These are phyloP conservation scores for Catharus ustulatus DNA, from an alignment of 2,797 vertebrate species.

Conservation along the genomic window DNA sequence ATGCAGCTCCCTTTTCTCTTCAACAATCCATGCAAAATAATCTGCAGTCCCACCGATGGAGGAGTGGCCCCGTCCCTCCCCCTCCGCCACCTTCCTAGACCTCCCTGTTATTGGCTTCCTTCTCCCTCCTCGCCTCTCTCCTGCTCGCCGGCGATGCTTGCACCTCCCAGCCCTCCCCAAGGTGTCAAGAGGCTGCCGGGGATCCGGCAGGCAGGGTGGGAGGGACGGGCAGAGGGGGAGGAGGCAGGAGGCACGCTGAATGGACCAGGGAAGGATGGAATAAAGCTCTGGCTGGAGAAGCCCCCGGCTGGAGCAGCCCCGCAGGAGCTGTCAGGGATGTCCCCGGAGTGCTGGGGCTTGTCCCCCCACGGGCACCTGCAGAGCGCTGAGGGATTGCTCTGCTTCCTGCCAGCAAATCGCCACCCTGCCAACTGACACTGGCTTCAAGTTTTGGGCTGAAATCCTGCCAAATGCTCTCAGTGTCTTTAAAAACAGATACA, in stretches of 20 bases:
- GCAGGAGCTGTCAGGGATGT: background rate
- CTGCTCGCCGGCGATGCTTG: slow-evolving; percentile 35
- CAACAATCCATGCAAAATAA: slow-evolving; percentile 79
- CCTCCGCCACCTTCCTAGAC: slow-evolving; percentile 53
- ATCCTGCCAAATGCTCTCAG: slow-evolving; percentile 2
- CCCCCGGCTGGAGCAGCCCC: background rate
- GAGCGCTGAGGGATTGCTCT: background rate
- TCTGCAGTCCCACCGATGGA: slow-evolving; percentile 65
- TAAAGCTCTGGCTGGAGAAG: background rate
- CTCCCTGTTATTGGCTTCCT: slow-evolving; percentile 50
- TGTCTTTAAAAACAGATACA: background rate
- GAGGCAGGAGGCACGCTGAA: slow-evolving; percentile 53
- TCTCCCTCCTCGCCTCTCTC: slow-evolving; percentile 9
- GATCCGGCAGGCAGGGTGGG: slow-evolving; percentile 48
- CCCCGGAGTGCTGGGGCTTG: background rate
- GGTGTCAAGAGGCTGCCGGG: slow-evolving; percentile 70
- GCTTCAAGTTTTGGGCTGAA: slow-evolving; percentile 12
- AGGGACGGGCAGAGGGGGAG: slow-evolving; percentile 46
- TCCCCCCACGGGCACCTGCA: background rate
- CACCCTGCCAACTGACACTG: background rate
- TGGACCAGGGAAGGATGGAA: slow-evolving; percentile 3
- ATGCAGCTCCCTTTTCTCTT: slow-evolving; percentile 70
- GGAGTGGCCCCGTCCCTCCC: slow-evolving; percentile 66
- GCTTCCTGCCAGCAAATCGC: background rate
- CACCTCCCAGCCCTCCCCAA: slow-evolving; percentile 73